These are phyloP conservation scores for Nephotettix cincticeps DNA, from an alignment of 1,140 invertebrate species.

Conservation along the genomic window DNA sequence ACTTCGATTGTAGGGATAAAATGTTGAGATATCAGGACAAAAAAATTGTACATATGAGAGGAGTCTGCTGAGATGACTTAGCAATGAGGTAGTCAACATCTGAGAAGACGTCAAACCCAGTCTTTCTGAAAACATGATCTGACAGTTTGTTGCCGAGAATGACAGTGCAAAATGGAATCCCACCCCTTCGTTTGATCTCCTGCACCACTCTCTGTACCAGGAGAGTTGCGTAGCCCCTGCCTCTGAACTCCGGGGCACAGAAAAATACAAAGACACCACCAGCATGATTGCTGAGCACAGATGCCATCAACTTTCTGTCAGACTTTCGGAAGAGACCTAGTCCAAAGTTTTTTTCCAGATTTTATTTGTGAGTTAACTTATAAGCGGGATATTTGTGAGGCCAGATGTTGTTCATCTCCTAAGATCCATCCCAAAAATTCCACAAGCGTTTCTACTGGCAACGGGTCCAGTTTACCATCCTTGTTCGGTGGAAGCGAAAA, in stretches of 20 bases:
- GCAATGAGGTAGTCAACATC: not conserved
- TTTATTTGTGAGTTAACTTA: not conserved
- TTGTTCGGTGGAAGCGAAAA: not conserved
- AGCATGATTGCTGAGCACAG: not conserved
- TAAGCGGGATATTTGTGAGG: not conserved
- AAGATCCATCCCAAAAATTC: not conserved
- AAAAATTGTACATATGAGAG: no score
- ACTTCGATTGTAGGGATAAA: no score
- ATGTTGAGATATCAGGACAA: no score
- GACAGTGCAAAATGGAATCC: not conserved
- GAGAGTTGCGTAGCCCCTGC: not conserved
- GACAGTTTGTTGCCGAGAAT: not conserved
- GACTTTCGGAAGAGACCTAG: not conserved
- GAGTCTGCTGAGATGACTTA: no score
- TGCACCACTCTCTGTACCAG: not conserved
- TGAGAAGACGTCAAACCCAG: not conserved
- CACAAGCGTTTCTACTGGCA: not conserved
- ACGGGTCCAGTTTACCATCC: not conserved
- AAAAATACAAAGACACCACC: not conserved
- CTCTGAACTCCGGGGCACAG: not conserved
- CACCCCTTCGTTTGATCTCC: not conserved
- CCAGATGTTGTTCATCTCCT: not conserved
- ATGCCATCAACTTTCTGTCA: not conserved
- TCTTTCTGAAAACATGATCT: not conserved
- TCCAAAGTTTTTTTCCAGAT: not conserved